Evolutionary conservation across 2,113 vertebrate species (phyloP), one percentile per base, ranked within the genome.

Genomic region (Corythornis vintsioides): DNA sequence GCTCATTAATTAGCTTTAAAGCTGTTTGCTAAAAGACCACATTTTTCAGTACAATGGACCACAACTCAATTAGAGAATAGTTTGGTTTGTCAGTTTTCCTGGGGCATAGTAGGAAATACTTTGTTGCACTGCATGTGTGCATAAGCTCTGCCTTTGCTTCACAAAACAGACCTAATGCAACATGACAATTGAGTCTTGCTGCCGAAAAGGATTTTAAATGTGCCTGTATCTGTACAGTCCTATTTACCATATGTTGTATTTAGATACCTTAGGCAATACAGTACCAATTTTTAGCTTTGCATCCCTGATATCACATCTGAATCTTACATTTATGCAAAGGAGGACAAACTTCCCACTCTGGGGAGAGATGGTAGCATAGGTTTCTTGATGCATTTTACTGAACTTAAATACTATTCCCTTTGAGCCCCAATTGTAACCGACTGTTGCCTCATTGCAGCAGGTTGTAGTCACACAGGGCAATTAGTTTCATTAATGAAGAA

Each of bases 31-130:
- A 61, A 91, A 91, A 91, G 57, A 66, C 31, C 45, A 11, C 84
- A 88, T 83, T 95, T 96, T 96, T 95, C 89, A 94, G 72, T 91
- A 82, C 82, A 89, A 60, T 86, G 88, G 73, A 96, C 94, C 81
- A 48, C 66, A 86, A 67, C 63, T 93, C 88, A 92, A 88, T 96
- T 94, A 97, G 79, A 83, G 86, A 95, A 89, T 93, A 88, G 87
- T 85, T 95, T 53, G 59, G 56, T 94, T 95, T 96, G 92, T 95
- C 94, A 96, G 88, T 80, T 97, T 96, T 97, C 94, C 94, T 94
- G 89, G 21, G 92, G 96, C 91, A 73, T 76, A 91, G 66, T 96
- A 96, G 95, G 94, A 96, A 96, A 94, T 91, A 92, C 96, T 95
- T 94, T 88, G 73, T 91, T 94, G 73, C 53, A 42, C 56, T 91